These are phyloP conservation scores for Hylaeus volcanicus DNA, from an alignment of 1,140 invertebrate genomes.

Conservation along the genomic window DNA sequence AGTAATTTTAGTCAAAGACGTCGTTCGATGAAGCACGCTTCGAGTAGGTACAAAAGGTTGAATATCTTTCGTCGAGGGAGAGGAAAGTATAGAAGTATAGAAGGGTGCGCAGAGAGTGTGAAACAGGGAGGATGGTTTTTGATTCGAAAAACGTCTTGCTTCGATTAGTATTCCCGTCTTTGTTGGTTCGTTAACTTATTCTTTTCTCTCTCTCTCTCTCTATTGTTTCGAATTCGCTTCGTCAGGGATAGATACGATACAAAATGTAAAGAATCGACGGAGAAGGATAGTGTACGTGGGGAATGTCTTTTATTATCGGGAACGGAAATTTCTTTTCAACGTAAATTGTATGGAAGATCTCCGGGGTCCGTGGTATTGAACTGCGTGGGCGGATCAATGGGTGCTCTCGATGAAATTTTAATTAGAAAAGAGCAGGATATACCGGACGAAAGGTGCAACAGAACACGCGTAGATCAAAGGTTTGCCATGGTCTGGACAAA, in stretches of 20 bases:
- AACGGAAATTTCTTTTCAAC: constrained; percentile 41
- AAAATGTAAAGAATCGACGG: constrained; percentile 16
- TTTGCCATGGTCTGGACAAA: too few species aligned
- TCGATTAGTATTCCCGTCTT: not conserved
- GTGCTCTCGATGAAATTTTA: constrained; percentile 39
- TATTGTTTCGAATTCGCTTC: not conserved
- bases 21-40: not conserved
- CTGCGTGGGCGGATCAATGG: constrained; percentile 18
- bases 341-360: constrained; percentile 39
- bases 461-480: not conserved
- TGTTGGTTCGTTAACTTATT: not conserved
- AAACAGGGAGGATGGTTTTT: not conserved
- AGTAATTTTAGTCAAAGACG: not conserved
- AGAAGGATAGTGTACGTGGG: not conserved
- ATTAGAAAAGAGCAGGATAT: constrained; percentile 32
- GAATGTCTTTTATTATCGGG: constrained; percentile 7
- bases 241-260: constrained; percentile 21
- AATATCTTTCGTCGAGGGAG: not conserved
- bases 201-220: not conserved
- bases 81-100: too few species aligned
- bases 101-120: not conserved
- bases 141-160: not conserved
- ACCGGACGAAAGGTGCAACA: constrained; percentile 17
- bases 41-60: not conserved
- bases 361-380: constrained; percentile 9